Evolutionary conservation across 2,888 invertebrate genomes (phyloP), one percentile per base, ranked within the genome.

Genomic region (Melanchra persicariae): DNA sequence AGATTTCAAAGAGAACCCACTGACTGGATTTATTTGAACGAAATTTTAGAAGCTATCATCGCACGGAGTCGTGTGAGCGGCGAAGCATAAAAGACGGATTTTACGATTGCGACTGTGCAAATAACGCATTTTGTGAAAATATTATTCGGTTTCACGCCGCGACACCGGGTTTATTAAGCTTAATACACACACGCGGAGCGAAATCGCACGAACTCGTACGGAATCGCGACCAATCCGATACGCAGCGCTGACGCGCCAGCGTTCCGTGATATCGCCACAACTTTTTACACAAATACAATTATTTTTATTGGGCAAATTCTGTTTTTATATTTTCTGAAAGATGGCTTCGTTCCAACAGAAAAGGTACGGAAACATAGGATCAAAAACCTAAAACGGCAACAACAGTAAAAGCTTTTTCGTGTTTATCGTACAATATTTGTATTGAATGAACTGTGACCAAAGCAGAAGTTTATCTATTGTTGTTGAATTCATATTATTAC

Each of bases 81-180:
- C 70, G 83, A 70, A 78, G 79, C 74, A 82, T 84, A 81, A 87
- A 85, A 84, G 73, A 79, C 77, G 75, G 83, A 83, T 83, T 86
- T 87, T 84, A 86, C 85, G 87, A 87, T 80, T 81, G 84, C 76
- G 82, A 79, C 81, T 69, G 82, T 70, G 77, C 79, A 82, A 85
- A 84, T 84, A 87, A 82, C 78, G 78, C 70, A 81, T 84, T 86
- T 81, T 61, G 74, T 69, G 66, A 77, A 85, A 81, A 83, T 83
- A 82, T 84, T 82, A 75, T 79, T 77, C 37, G 74, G 69, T 74
- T 70, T 74, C 55, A 75, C 60, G 58, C 66, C 57, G 55, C 52
- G 71, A 74, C 58, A 74, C 58, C 10, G 57, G 19, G 60, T 51
- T n/a, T 81, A 76, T 74, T 78, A 82, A 49, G 77, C 74, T 61